Base-by-base conservation (phyloP, 2,797 vertebrate genomes). In the Falco biarmicus region DNA sequence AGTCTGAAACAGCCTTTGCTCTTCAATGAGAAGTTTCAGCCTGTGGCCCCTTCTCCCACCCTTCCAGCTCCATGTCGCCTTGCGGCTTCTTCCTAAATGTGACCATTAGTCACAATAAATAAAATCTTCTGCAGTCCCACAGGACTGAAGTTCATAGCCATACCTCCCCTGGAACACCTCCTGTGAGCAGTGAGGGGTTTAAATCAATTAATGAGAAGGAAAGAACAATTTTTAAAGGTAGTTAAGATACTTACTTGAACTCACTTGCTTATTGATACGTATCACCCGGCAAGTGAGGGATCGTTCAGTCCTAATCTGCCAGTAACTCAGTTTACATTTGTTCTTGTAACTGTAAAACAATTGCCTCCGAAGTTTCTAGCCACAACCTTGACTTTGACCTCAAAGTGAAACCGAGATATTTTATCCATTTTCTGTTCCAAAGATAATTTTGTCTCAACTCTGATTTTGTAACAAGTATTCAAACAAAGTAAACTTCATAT, bases 351-450 rank as follows among this genome's bases (percentile, higher is more conserved):
- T 53, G 37, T 32, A n/a, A 73, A 77, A 60, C 43, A 48, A 4
- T 34, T 19, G 24, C 88, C 74, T 91, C 31, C 34, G 22, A 53
- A 77, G 10, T 18, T 70, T 68, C 45, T 50, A 48, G 53, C 63
- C 65, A 22, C 64, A 70, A n/a, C 64, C 60, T 89, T 95, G 69
- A 29, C 75, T 61, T 79, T 61, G 66, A 77, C 89, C 75, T 91
- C 18, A 1, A 54, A 45, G n/a, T 80, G 87, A 78, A 71, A 64
- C 64, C 37, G 59, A 90, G 56, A 32, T 63, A 60, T 54, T 86
- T 83, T 60, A 41, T 91, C 82, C 54, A 2, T 71, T 89, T 95
- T 68, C 61, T 63, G 84, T 71, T 71, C 50, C 61, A 54, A 50
- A 90, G 81, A 14, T 29, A 64, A 54, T 92, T 85, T 80, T 68